Percentiles rank a stretch among this genome's conserved stretches.
phyloP scores from a whole-genome alignment of 2,797 vertebrate genomes.

The Aphelocoma californica region DNA sequence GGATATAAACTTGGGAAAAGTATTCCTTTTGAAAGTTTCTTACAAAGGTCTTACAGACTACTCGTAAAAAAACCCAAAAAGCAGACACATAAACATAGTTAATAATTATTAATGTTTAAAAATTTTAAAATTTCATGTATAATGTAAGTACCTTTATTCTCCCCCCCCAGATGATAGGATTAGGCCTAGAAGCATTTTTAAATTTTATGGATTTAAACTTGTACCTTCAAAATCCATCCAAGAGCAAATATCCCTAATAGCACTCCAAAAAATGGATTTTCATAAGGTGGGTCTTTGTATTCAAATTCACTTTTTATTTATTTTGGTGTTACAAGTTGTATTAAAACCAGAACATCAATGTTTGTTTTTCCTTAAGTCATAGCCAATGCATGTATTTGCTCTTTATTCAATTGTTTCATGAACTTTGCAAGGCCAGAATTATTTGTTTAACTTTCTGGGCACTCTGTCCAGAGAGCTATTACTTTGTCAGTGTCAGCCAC shows the following conservation, averaged over 20 bases:
- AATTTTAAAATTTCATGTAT: rapidly evolving
- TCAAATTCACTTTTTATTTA: background rate
- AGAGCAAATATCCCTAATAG: background rate
- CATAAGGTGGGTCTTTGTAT: background rate
- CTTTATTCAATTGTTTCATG: background rate
- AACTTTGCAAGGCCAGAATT: background rate
- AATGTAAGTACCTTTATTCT: background rate
- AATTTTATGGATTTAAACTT: background rate
- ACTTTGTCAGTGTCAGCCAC: background rate
- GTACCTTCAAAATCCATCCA: background rate
- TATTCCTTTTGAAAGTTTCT: background rate
- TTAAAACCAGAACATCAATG: background rate
- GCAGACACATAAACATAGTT: background rate
- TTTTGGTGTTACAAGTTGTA: background rate
- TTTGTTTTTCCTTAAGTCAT: background rate
- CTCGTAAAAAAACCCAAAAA: rapidly evolving
- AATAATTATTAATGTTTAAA: background rate
- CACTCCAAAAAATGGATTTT: background rate
- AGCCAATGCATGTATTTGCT: background rate
- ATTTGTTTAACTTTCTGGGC: background rate
- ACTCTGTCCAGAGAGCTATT: background rate
- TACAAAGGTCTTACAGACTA: background rate
- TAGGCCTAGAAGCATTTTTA: background rate
- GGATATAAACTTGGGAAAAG: background rate
- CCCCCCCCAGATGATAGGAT: background rate